Conservation (phyloP, 1,140 invertebrate genomes). For the Heliconius nattereri region DNA sequence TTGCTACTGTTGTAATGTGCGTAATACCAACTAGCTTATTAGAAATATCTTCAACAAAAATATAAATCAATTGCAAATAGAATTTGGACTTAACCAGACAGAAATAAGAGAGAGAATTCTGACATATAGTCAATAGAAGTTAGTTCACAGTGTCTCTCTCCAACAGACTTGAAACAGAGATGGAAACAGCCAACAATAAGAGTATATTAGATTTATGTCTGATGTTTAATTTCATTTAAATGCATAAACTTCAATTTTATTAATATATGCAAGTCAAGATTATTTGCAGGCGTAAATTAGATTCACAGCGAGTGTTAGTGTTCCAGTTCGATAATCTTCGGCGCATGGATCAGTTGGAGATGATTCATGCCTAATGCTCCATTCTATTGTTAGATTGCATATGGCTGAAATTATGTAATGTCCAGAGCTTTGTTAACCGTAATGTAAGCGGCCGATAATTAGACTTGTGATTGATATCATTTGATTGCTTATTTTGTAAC, state of each 20-base stretch:
- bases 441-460: conserved; percentile 31
- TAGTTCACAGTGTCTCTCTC: conserved; percentile 52
- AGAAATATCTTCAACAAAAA: conserved; percentile 76
- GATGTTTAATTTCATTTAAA: too few relatives aligned
- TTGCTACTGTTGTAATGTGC: conserved; percentile 71
- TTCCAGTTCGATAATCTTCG: conserved; percentile 79
- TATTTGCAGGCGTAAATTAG: conserved; percentile 77
- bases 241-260: conserved; percentile 74
- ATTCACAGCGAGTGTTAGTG: conserved; percentile 74
- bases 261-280: conserved; percentile 61
- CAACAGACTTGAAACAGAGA: conserved; percentile 51
- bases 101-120: conserved; percentile 54
- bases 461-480: conserved; percentile 22
- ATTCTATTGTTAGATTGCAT: conserved; percentile 76
- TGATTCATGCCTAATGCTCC: conserved; percentile 74
- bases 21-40: conserved; percentile 71
- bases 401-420: conserved; percentile 72
- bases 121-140: conserved; percentile 74
- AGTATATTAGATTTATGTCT: conserved; percentile 57
- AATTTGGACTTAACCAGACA: conserved; percentile 74
- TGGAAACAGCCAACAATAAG: conserved; percentile 44
- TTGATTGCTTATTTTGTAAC: not conserved
- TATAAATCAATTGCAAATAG: conserved; percentile 77
- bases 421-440: conserved; percentile 59
- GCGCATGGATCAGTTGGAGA: conserved; percentile 71